A percentile compares a stretch with the other conserved stretches of the same genome.
Evolutionary conservation across 1,140 invertebrate genomes (phyloP).

Genomic region (Lethocerus indicus): DNA sequence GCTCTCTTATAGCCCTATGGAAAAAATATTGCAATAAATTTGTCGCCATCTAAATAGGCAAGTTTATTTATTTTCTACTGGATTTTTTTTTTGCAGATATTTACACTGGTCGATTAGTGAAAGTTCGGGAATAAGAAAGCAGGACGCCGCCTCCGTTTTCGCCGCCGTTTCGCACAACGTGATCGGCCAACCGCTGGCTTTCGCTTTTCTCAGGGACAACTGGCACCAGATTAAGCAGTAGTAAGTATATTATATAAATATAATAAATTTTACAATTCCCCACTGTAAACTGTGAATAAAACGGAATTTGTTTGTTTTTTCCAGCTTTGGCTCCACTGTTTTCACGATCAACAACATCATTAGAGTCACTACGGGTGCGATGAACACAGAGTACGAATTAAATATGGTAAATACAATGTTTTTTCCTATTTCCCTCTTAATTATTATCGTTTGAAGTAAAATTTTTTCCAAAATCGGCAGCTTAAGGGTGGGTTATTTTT

Average conservation of each 20-base stretch:
- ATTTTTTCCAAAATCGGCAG: neutral
- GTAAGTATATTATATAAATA: constrained; percentile 25
- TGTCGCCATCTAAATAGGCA: too few species aligned
- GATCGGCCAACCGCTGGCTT: constrained; percentile 41
- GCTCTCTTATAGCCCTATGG: too few species aligned
- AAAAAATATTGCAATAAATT: too few species aligned
- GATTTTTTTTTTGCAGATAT: constrained; percentile 27
- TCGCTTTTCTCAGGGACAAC: constrained; percentile 40
- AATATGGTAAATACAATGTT: constrained; percentile 16
- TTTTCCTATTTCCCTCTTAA: neutral
- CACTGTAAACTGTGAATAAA: neutral
- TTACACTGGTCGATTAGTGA: constrained; percentile 23
- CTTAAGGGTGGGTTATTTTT: neutral
- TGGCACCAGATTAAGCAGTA: constrained; percentile 35
- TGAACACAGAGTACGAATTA: constrained; percentile 18
- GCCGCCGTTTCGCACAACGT: constrained; percentile 24
- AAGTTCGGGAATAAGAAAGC: constrained; percentile 24
- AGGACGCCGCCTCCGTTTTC: constrained; percentile 23
- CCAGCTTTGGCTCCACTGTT: constrained; percentile 11
- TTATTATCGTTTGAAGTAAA: neutral
- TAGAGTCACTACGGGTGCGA: constrained; percentile 13
- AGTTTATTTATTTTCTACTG: too few species aligned
- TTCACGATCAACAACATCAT: constrained; percentile 9
- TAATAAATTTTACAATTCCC: neutral
- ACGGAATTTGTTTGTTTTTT: neutral